These are phyloP conservation scores for Crepidodera aurea DNA, from an alignment of 2,888 invertebrate genomes.

Conservation along the genomic window DNA sequence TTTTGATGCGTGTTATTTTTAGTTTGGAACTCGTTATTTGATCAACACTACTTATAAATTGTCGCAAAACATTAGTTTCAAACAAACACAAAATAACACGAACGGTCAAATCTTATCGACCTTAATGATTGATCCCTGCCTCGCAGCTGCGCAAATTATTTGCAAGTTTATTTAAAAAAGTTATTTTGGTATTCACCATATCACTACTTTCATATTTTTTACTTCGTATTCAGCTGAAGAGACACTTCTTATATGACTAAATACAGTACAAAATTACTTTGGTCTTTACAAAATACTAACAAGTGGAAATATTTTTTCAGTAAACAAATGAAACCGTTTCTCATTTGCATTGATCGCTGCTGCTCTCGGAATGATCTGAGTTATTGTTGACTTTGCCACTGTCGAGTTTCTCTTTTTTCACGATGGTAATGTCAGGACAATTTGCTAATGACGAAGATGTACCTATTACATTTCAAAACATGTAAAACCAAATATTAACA, in stretches of 20 bases:
- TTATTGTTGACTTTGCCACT: constrained; percentile 60
- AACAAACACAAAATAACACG: no score
- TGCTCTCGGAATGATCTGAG: constrained; percentile 61
- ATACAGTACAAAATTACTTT: constrained; percentile 61
- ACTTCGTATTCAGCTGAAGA: constrained; percentile 38
- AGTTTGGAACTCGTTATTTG: no score
- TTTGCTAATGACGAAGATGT: constrained; percentile 61
- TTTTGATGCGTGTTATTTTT: no score
- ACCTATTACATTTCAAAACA: constrained; percentile 4
- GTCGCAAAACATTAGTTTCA: no score
- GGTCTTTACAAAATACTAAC: constrained; percentile 63
- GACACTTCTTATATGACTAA: constrained; percentile 39
- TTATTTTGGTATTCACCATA: constrained; percentile 56
- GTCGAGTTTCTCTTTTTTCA: constrained; percentile 66
- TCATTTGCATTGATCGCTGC: constrained; percentile 55
- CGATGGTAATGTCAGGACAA: constrained; percentile 69
- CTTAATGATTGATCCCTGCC: constrained; percentile 19
- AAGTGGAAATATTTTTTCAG: constrained; percentile 55
- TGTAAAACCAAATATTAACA: constrained; percentile 45
- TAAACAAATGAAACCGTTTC: constrained; percentile 45
- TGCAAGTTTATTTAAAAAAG: constrained; percentile 43
- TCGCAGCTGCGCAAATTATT: constrained; percentile 18
- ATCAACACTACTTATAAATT: no score
- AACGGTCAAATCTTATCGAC: neutral
- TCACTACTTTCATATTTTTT: constrained; percentile 42